A percentile compares a stretch with the other conserved stretches of the same genome.
These are phyloP conservation scores for Acheta domesticus DNA, from an alignment of 2,888 invertebrate species.

Conservation along the genomic window DNA sequence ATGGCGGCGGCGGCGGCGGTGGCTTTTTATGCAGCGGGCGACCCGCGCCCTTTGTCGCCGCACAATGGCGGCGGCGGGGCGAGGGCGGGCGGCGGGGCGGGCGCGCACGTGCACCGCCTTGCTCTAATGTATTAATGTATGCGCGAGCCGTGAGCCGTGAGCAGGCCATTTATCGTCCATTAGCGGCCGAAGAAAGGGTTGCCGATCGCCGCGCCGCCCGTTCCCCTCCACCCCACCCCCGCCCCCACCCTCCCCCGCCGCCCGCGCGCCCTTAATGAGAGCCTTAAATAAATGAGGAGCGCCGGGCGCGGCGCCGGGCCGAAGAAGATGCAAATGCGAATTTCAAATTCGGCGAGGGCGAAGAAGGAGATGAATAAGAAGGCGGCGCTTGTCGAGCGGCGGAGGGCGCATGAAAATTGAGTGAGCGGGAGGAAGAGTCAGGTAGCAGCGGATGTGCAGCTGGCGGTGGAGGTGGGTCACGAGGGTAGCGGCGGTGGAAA, in stretches of 20 bases:
- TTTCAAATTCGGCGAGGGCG: constrained; percentile 4
- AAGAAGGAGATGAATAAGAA: constrained; percentile 4
- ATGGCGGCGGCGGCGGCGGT: background rate
- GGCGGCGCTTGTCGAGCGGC: constrained; percentile 22
- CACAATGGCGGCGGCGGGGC: background rate
- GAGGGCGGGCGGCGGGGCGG: too few species aligned
- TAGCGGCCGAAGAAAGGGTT: background rate
- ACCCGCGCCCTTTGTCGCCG: background rate
- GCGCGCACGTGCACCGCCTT: background rate
- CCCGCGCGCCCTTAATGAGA: constrained; percentile 12
- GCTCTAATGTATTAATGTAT: background rate
- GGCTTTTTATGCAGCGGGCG: background rate
- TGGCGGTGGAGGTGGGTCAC: too few species aligned
- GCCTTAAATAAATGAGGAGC: constrained; percentile 12
- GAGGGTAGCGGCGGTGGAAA: too few species aligned
- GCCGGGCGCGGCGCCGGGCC: background rate
- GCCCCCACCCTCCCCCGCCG: background rate
- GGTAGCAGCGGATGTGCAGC: too few species aligned
- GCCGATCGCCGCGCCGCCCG: background rate
- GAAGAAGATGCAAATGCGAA: constrained; percentile 18
- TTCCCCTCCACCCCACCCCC: background rate
- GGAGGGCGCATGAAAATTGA: constrained; percentile 24
- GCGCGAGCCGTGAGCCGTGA: background rate
- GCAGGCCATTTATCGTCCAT: background rate
- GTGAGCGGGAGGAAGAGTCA: background rate